Conservation (phyloP, 1,140 invertebrate species). For the Anagrus nilaparvatae region DNA sequence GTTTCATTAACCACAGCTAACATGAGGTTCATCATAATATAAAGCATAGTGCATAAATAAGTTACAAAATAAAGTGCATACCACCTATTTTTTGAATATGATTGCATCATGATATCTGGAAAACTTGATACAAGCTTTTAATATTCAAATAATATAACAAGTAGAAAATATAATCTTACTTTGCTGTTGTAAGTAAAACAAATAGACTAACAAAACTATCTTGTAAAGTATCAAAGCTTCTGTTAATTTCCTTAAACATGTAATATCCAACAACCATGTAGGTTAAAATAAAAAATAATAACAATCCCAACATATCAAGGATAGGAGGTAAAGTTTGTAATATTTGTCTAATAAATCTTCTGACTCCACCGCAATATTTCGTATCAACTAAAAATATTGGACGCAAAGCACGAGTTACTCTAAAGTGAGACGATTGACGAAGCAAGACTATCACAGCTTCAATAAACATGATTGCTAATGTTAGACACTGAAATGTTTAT, state of each 20-base stretch:
- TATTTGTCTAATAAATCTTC: slow-evolving; percentile 63
- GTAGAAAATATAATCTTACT: slow-evolving; percentile 51
- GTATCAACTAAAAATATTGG: slow-evolving; percentile 86
- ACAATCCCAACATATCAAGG: slow-evolving; percentile 74
- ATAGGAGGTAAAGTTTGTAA: slow-evolving; percentile 81
- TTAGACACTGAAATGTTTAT: slow-evolving; percentile 51
- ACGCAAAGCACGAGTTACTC: slow-evolving; percentile 76
- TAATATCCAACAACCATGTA: slow-evolving; percentile 79
- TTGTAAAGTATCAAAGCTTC: slow-evolving; percentile 67
- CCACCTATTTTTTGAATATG: slow-evolving; percentile 69
- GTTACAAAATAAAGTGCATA: slow-evolving; percentile 80
- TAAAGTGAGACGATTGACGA: slow-evolving; percentile 75
- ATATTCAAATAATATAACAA: slow-evolving; percentile 1
- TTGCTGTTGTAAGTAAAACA: slow-evolving; percentile 82
- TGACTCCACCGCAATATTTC: slow-evolving; percentile 65
- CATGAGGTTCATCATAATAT: slow-evolving; percentile 89
- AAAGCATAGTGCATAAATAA: slow-evolving; percentile 75
- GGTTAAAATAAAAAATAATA: slow-evolving; percentile 78
- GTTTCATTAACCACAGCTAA: slow-evolving; percentile 85
- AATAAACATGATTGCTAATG: slow-evolving; percentile 72
- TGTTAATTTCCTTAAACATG: slow-evolving; percentile 65
- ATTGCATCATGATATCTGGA: slow-evolving; percentile 90
- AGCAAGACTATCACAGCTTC: slow-evolving; percentile 75
- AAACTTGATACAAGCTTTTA: slow-evolving; percentile 53
- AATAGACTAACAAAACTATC: slow-evolving; percentile 85